These are phyloP conservation scores for Cuculus canorus DNA, from an alignment of 2,797 vertebrate species.

Conservation along the genomic window DNA sequence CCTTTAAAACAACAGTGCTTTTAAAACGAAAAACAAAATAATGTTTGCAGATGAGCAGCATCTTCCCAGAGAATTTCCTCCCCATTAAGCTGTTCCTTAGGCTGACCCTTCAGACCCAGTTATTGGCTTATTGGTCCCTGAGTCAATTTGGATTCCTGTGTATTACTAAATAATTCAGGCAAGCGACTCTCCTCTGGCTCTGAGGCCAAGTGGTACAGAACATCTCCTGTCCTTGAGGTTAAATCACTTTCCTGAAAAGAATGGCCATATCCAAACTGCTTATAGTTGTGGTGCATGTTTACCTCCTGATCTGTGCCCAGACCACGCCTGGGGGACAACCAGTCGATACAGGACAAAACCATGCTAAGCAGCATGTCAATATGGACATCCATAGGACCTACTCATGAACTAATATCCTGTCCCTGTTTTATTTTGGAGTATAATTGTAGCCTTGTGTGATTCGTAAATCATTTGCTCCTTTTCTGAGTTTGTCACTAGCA, in stretches of 20 bases:
- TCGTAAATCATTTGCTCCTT: neutral
- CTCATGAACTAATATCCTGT: neutral
- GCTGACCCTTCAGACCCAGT: neutral
- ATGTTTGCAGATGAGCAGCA: neutral
- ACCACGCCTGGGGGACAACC: neutral
- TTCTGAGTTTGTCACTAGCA: neutral
- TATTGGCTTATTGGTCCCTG: neutral
- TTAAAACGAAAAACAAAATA: neutral
- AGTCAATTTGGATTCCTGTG: neutral
- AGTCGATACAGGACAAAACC: neutral
- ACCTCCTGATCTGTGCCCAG: neutral
- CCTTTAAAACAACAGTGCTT: neutral
- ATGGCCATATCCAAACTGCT: neutral
- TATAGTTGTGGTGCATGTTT: neutral
- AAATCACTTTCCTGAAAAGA: neutral
- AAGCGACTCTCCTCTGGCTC: neutral
- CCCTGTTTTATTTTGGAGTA: neutral
- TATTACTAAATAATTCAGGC: conserved; percentile 17
- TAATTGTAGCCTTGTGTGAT: neutral
- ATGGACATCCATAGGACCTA: neutral
- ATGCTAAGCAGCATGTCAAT: neutral
- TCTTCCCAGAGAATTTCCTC: neutral
- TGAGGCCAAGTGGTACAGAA: neutral
- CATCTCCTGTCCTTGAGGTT: neutral
- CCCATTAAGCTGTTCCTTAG: neutral